Conservation (phyloP, 2,888 invertebrate species). For the Saturnia japonica region DNA sequence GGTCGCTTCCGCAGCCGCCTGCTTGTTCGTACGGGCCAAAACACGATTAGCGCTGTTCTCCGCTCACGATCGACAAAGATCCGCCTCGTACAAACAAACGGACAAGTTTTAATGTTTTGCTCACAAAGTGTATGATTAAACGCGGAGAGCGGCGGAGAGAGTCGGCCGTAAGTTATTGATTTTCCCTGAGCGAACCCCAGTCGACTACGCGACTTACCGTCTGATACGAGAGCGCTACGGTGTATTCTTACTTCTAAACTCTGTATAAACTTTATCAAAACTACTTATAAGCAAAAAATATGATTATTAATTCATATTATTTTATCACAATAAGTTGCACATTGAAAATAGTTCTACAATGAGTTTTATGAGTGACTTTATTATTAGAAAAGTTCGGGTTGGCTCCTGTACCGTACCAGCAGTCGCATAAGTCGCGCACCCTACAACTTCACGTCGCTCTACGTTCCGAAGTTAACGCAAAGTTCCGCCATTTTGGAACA, state of each 20-base stretch:
- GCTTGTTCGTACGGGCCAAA: constrained; percentile 49
- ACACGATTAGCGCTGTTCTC: constrained; percentile 44
- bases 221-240: constrained; percentile 55
- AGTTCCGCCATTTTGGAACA: constrained; percentile 84
- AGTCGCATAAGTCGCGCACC: constrained; percentile 71
- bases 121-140: constrained; percentile 83
- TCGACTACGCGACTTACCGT: constrained; percentile 73
- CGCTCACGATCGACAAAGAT: constrained; percentile 58
- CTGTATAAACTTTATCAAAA: constrained; percentile 46
- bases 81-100: constrained; percentile 80
- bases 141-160: constrained; percentile 81
- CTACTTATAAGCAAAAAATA: constrained; percentile 47
- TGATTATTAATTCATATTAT: constrained; percentile 50
- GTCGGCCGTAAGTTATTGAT: constrained; percentile 83
- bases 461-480: constrained; percentile 82
- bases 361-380: constrained; percentile 65
- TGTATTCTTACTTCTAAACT: constrained; percentile 58
- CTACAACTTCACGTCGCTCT: constrained; percentile 81
- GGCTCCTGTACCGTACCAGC: constrained; percentile 65
- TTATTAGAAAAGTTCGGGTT: constrained; percentile 74
- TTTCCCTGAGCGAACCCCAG: constrained; percentile 79
- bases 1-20: constrained; percentile 50
- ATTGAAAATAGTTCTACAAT: constrained; percentile 44
- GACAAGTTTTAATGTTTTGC: constrained; percentile 82
- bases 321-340: constrained; percentile 46